A percentile compares a stretch with the other conserved stretches of the same genome.
Evolutionary conservation across 2,888 invertebrate genomes (phyloP).

Genomic region (Spodoptera littoralis): DNA sequence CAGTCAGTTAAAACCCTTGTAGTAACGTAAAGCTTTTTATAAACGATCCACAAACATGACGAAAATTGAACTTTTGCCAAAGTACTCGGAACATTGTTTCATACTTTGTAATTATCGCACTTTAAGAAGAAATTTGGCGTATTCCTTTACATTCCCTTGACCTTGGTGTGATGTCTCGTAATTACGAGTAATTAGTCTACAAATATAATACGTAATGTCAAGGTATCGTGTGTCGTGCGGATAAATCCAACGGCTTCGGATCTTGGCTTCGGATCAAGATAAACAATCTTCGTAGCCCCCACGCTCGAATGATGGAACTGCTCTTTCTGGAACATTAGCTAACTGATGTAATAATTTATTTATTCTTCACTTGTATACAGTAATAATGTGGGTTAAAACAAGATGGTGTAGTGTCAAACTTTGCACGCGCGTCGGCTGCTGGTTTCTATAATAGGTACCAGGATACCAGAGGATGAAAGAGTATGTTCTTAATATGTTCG

Average conservation of each 20-base stretch:
- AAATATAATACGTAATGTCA: conserved; percentile 67
- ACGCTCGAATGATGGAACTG: conserved; percentile 68
- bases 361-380: conserved; percentile 29
- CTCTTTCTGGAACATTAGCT: conserved; percentile 63
- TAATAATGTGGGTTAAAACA: conserved; percentile 13
- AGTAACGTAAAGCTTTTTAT: conserved; percentile 38
- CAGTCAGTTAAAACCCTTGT: conserved; percentile 26
- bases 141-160: conserved; percentile 36
- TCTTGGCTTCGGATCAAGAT: conserved; percentile 77
- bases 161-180: conserved; percentile 60
- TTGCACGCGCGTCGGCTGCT: conserved; percentile 22
- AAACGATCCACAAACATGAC: conserved; percentile 28
- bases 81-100: conserved; percentile 30
- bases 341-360: conserved; percentile 58
- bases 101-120: conserved; percentile 43
- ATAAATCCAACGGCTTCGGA: conserved; percentile 61
- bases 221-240: conserved; percentile 62
- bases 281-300: conserved; percentile 70
- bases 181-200: conserved; percentile 65
- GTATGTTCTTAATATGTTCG: background rate
- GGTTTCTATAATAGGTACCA: conserved; percentile 21
- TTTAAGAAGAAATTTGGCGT: conserved; percentile 51
- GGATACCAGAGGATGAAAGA: conserved; percentile 28
- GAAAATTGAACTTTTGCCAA: conserved; percentile 52
- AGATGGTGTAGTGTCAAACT: conserved; percentile 5